Conservation (phyloP, 1,140 invertebrate species). For the Zaprionus ghesquierei region DNA sequence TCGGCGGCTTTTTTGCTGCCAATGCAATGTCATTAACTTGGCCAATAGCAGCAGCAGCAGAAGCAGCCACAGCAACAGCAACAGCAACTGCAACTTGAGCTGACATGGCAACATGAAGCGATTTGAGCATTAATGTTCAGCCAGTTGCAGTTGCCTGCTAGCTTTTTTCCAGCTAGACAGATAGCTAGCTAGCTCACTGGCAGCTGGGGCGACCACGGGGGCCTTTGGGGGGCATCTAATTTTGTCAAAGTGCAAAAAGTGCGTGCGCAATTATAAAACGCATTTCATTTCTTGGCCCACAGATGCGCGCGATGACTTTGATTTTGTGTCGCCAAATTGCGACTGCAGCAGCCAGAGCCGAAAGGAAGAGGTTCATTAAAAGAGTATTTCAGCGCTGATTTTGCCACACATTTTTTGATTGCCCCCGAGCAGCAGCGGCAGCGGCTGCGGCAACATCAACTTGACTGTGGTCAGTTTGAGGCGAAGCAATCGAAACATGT, state of each 20-base stretch:
- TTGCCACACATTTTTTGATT: slow-evolving; percentile 78
- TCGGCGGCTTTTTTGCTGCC: slow-evolving; percentile 57
- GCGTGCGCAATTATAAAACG: slow-evolving; percentile 76
- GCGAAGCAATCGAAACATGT: slow-evolving; percentile 62
- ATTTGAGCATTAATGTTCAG: slow-evolving; percentile 79
- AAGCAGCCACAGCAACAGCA: slow-evolving; percentile 24
- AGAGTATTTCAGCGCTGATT: slow-evolving; percentile 75
- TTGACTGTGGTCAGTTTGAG: slow-evolving; percentile 48
- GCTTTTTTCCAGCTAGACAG: slow-evolving; percentile 21
- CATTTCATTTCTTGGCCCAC: slow-evolving; percentile 53
- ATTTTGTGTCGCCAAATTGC: slow-evolving; percentile 79
- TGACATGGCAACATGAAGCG: slow-evolving; percentile 80
- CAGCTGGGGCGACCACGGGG: neutral
- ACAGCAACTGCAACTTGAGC: slow-evolving; percentile 31
- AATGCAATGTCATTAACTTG: slow-evolving; percentile 76
- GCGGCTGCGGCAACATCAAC: slow-evolving; percentile 22
- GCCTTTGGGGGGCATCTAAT: slow-evolving; percentile 57
- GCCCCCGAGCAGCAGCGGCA: slow-evolving; percentile 37
- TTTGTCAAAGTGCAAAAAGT: slow-evolving; percentile 71
- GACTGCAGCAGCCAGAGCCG: slow-evolving; percentile 21
- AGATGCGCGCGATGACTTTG: slow-evolving; percentile 65
- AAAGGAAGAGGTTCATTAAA: slow-evolving; percentile 79
- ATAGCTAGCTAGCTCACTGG: neutral
- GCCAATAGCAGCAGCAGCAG: slow-evolving; percentile 42
- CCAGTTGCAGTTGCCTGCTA: slow-evolving; percentile 40